These are phyloP conservation scores for Chrysogorgia sp. DNA, from an alignment of 92 coral and sea anemone species.

Conservation along the genomic window DNA sequence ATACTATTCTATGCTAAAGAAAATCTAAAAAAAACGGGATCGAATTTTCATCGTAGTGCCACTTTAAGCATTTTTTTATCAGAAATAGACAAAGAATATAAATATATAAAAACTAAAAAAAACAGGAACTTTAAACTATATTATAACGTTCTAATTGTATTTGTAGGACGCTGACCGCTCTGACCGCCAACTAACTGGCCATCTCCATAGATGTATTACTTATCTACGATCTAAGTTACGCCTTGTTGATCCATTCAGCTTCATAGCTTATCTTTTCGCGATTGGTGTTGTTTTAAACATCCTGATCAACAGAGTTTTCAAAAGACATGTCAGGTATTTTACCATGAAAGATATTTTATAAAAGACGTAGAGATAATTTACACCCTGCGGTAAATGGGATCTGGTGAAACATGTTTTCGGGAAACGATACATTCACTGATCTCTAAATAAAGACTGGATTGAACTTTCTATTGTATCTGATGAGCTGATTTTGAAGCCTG, in stretches of 20 bases:
- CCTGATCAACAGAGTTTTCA: not conserved
- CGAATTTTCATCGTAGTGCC: too few relatives aligned
- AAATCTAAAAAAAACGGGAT: too few relatives aligned
- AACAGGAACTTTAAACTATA: too few relatives aligned
- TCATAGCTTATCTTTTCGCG: slow-evolving; percentile 61
- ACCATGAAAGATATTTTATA: not conserved
- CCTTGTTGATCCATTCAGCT: slow-evolving; percentile 70
- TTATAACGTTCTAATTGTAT: not conserved
- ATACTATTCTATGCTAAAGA: too few relatives aligned
- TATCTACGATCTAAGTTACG: slow-evolving; percentile 80
- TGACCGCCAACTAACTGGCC: slow-evolving; percentile 77
- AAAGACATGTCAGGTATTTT: not conserved
- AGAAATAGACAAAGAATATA: too few relatives aligned
- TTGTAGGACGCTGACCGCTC: slow-evolving; percentile 70
- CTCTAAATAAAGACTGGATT: too few relatives aligned
- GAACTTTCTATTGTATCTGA: too few relatives aligned
- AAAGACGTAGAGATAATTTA: not conserved
- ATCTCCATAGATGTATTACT: slow-evolving; percentile 60
- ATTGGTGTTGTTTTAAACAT: slow-evolving; percentile 60
- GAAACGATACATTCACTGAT: too few relatives aligned
- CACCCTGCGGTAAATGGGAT: not conserved
- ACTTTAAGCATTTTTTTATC: too few relatives aligned
- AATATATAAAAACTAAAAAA: too few relatives aligned
- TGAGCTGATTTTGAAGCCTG: too few relatives aligned
- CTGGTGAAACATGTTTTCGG: too few relatives aligned